Evolutionary conservation across 1,140 invertebrate species (phyloP).

Genomic region (Acromyrmex charruanus): DNA sequence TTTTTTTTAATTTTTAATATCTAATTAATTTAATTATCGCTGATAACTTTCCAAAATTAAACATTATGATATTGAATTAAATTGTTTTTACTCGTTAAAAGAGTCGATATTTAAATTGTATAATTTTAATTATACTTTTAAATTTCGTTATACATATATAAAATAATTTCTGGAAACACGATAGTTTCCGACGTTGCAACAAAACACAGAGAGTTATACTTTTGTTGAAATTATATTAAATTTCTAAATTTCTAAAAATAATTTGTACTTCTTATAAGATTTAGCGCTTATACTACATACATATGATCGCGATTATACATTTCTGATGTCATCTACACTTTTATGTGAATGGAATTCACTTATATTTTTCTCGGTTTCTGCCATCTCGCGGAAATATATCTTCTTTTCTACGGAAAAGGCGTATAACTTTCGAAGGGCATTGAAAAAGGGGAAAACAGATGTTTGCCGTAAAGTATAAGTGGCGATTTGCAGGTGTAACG

Average conservation of each 20-base stretch:
- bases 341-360: neutral
- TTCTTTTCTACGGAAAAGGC: neutral
- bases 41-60: neutral
- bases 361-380: neutral
- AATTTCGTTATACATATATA: neutral
- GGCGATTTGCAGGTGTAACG: slow-evolving; percentile 83
- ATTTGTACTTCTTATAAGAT: neutral
- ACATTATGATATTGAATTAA: neutral
- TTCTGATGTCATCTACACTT: neutral
- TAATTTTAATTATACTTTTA: neutral
- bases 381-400: neutral
- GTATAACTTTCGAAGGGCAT: neutral
- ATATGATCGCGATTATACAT: neutral
- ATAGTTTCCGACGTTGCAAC: neutral
- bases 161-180: neutral
- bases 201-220: neutral
- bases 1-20: neutral
- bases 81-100: neutral
- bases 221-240: neutral
- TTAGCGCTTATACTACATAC: neutral
- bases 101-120: neutral
- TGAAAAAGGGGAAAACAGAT: slow-evolving; percentile 41
- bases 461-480: slow-evolving; percentile 75
- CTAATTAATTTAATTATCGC: neutral
- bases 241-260: neutral